Conservation (phyloP, 2,113 vertebrate genomes). For the Aramus guarauna region DNA sequence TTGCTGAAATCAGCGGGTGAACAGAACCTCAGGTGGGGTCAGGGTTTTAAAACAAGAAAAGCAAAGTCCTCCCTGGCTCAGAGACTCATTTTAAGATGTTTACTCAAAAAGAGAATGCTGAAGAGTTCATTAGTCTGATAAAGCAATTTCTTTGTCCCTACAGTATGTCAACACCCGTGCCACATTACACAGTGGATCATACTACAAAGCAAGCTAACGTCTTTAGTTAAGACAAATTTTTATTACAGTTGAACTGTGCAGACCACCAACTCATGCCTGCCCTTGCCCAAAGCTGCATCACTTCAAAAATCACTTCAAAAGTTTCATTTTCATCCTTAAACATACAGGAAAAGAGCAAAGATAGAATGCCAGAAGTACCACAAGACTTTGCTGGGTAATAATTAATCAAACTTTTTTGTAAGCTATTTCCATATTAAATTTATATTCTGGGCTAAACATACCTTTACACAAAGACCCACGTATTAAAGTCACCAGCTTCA, state of each 20-base stretch:
- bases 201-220: neutral
- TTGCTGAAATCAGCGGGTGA: neutral
- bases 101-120: neutral
- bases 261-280: neutral
- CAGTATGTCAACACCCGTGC: neutral
- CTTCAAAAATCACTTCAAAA: neutral
- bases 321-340: neutral
- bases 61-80: neutral
- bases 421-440: neutral
- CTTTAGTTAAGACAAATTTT: neutral
- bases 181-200: fast-evolving
- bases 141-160: neutral
- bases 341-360: neutral
- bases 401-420: neutral
- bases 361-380: neutral
- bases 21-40: neutral
- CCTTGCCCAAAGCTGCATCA: neutral
- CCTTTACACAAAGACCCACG: neutral
- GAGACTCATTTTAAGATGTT: neutral
- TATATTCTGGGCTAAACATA: neutral
- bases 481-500: neutral
- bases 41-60: neutral
- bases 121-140: neutral
- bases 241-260: neutral
- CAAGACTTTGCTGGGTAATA: neutral